These are phyloP conservation scores for Atta texana DNA, from an alignment of 1,140 invertebrate genomes.

Conservation along the genomic window DNA sequence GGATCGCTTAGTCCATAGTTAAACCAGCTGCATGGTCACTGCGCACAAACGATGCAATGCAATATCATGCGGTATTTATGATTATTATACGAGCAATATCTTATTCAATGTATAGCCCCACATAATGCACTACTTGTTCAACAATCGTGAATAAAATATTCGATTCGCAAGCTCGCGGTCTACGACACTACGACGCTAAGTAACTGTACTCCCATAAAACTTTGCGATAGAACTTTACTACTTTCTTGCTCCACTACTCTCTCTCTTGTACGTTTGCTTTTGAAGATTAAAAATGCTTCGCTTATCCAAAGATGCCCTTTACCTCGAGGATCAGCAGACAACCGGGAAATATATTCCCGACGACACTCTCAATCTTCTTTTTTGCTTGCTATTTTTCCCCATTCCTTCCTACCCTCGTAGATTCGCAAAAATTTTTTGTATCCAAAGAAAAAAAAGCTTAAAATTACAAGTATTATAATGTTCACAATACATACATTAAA, in stretches of 20 bases:
- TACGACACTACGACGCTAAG: slow-evolving; percentile 16
- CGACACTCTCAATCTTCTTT: slow-evolving; percentile 46
- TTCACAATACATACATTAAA: background rate
- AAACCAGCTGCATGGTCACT: background rate
- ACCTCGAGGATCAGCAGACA: slow-evolving; percentile 67
- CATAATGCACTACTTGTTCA: slow-evolving; percentile 46
- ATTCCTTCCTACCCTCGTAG: background rate
- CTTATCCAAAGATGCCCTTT: slow-evolving; percentile 59
- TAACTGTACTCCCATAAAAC: slow-evolving; percentile 55
- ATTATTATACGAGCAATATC: background rate
- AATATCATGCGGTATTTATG: background rate
- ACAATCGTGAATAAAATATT: slow-evolving; percentile 78
- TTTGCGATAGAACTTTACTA: slow-evolving; percentile 56
- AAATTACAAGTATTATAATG: background rate
- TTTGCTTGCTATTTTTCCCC: slow-evolving; percentile 47
- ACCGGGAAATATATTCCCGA: slow-evolving; percentile 66
- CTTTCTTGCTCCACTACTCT: slow-evolving; percentile 37
- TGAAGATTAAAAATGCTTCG: slow-evolving; percentile 71
- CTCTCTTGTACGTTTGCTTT: slow-evolving; percentile 23
- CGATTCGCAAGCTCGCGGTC: slow-evolving; percentile 50
- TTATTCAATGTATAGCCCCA: background rate
- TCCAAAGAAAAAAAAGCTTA: background rate
- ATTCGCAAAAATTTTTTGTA: slow-evolving; percentile 21
- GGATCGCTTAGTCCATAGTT: background rate
- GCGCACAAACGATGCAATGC: background rate